Percentiles rank a stretch among this genome's conserved stretches.
phyloP scores from a whole-genome alignment of 2,888 invertebrate species.

The Eilema sororculum region DNA sequence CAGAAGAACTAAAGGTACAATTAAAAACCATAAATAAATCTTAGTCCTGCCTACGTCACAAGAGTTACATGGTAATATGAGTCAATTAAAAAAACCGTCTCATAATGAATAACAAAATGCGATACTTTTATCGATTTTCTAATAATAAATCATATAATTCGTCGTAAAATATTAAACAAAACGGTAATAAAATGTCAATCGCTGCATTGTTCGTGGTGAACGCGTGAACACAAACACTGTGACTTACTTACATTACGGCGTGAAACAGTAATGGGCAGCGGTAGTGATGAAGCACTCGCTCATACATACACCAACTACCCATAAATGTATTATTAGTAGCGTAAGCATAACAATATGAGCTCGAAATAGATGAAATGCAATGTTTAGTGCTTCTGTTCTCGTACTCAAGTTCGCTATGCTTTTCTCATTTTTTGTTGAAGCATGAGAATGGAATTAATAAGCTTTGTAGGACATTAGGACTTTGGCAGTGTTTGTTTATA shows the following conservation, averaged over 20 bases:
- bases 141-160: constrained; percentile 36
- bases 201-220: constrained; percentile 71
- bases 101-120: not conserved
- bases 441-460: constrained; percentile 64
- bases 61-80: too few relatives aligned
- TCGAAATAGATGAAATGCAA: constrained; percentile 67
- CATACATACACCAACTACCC: constrained; percentile 53
- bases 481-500: constrained; percentile 44
- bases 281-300: constrained; percentile 34
- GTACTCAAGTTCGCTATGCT: constrained; percentile 42
- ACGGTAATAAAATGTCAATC: constrained; percentile 67
- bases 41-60: too few relatives aligned
- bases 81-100: not conserved
- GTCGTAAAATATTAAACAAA: constrained; percentile 49
- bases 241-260: constrained; percentile 37
- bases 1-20: too few relatives aligned
- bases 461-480: constrained; percentile 53
- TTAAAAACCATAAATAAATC: too few relatives aligned
- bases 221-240: constrained; percentile 43
- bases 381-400: constrained; percentile 58
- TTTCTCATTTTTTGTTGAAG: constrained; percentile 45
- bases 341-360: constrained; percentile 70
- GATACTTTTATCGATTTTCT: constrained; percentile 23
- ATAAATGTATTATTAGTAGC: constrained; percentile 73
- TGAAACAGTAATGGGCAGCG: constrained; percentile 42